phyloP scores from a whole-genome alignment of 1,140 invertebrate genomes.

The Epicauta chinensis region DNA sequence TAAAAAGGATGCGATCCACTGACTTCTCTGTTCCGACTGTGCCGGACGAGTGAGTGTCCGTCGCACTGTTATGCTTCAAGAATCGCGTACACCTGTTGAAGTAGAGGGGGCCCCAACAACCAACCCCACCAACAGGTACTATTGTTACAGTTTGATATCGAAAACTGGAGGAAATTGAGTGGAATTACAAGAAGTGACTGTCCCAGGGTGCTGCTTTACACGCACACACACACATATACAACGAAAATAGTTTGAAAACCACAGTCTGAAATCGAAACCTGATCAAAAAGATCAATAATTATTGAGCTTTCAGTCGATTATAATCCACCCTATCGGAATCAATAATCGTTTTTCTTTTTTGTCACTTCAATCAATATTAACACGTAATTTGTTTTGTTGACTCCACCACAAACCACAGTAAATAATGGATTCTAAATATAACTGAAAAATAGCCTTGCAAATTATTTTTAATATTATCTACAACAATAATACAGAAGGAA shows the following conservation, averaged over 20 bases:
- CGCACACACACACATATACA: no score
- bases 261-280: no score
- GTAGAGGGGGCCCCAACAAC: constrained; percentile 35
- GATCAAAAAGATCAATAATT: no score
- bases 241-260: no score
- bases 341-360: no score
- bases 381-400: constrained; percentile 16
- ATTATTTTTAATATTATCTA: neutral
- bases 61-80: constrained; percentile 43
- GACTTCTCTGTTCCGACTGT: constrained; percentile 41
- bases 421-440: constrained; percentile 20
- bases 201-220: no score
- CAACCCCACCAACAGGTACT: constrained; percentile 38
- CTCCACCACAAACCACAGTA: constrained; percentile 18
- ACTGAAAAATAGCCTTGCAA: constrained; percentile 11
- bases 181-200: no score
- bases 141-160: constrained; percentile 33
- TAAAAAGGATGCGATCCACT: constrained; percentile 33
- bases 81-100: constrained; percentile 43
- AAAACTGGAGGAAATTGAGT: constrained; percentile 16
- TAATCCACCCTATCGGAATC: no score
- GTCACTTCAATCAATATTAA: neutral
- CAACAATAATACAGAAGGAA: no score
- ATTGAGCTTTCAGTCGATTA: no score
- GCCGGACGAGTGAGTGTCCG: constrained; percentile 43